A percentile compares a stretch with the other conserved stretches of the same genome.
Evolutionary conservation across 2,113 vertebrate genomes (phyloP).

Genomic region (Poecilia latipinna): DNA sequence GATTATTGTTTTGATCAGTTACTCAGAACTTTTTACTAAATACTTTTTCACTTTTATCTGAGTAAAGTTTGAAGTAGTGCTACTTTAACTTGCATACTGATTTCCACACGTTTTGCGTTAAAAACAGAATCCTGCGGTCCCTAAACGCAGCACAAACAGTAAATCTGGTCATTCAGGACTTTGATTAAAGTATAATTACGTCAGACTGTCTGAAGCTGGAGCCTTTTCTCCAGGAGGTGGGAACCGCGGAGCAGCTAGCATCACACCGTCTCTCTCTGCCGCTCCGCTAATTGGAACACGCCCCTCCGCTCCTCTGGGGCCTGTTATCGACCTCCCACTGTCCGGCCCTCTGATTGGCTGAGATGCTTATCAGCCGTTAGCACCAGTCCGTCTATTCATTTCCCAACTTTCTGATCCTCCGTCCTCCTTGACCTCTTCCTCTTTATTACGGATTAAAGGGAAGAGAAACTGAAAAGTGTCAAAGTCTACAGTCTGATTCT

Average conservation of each 20-base stretch:
- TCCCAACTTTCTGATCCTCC: not conserved
- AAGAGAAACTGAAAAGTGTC: not conserved
- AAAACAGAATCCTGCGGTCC: not conserved
- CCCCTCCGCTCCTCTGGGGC: constrained; percentile 61
- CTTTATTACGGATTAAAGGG: not conserved
- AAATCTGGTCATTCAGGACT: not conserved
- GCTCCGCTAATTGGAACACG: constrained; percentile 35
- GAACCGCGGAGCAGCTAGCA: constrained; percentile 16
- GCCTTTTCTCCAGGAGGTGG: constrained; percentile 15
- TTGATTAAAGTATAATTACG: not conserved
- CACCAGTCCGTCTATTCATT: constrained; percentile 49
- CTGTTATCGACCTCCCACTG: constrained; percentile 16
- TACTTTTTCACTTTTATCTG: no score
- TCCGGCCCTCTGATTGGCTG: constrained; percentile 63
- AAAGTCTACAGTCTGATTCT: no score
- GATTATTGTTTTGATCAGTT: no score
- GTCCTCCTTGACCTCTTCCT: not conserved
- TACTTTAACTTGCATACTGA: no score
- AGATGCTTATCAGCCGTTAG: constrained; percentile 65
- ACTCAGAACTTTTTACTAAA: no score
- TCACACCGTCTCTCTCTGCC: constrained; percentile 2
- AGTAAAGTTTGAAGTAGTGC: not conserved
- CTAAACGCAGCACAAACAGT: not conserved
- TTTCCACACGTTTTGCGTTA: not conserved
- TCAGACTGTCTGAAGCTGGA: no score